Conservation (phyloP, 1,140 invertebrate genomes). For the Latrodectus geometricus region DNA sequence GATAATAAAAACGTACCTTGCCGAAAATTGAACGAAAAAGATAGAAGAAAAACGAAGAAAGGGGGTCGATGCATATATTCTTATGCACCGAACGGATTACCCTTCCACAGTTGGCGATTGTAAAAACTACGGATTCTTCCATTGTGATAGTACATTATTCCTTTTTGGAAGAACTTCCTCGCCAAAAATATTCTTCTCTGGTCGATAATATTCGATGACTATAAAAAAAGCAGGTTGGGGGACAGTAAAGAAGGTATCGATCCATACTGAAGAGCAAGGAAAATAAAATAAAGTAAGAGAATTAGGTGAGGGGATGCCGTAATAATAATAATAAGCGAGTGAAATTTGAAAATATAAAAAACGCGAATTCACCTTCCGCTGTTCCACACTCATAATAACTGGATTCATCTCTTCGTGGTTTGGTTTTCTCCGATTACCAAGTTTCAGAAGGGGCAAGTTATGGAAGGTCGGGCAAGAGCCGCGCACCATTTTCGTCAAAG, state of each 20-base stretch:
- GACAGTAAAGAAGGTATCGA: not conserved
- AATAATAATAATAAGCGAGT: conserved; percentile 31
- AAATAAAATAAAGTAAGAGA: not conserved
- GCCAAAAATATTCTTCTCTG: conserved; percentile 19
- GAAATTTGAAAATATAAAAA: conserved; percentile 19
- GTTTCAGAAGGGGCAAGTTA: not conserved
- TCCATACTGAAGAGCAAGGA: conserved; percentile 3
- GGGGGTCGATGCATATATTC: not conserved
- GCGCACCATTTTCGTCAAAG: conserved; percentile 24
- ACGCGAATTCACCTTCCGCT: conserved; percentile 19
- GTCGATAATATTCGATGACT: conserved; percentile 21
- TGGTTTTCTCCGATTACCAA: conserved; percentile 35
- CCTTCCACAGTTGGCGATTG: not conserved
- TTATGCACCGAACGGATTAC: conserved; percentile 27
- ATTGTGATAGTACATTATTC: conserved; percentile 17
- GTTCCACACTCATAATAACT: conserved; percentile 30
- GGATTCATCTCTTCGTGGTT: conserved; percentile 9
- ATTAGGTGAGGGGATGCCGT: not conserved
- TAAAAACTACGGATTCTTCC: conserved; percentile 14
- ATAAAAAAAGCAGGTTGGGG: not conserved
- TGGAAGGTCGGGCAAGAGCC: not conserved
- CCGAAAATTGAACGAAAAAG: not conserved
- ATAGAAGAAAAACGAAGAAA: not conserved
- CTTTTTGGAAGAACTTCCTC: conserved; percentile 14
- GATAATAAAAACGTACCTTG: not conserved